Evolutionary conservation across 1,140 invertebrate genomes (phyloP).

Genomic region (Contarinia nasturtii): DNA sequence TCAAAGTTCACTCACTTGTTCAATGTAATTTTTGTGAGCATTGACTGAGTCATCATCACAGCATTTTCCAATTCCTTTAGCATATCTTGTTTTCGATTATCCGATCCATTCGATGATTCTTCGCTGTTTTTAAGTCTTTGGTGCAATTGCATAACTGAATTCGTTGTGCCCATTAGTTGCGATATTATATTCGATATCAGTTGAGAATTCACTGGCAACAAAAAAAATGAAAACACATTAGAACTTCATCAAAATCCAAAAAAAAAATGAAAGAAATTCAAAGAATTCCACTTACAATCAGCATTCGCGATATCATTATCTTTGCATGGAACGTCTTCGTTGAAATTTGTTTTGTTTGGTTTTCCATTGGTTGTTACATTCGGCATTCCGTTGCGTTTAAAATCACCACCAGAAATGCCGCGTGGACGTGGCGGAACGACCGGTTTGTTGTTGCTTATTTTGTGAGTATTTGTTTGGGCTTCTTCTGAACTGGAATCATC

Average conservation of each 20-base stretch:
- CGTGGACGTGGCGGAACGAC: constrained; percentile 36
- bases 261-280: neutral
- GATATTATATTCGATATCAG: constrained; percentile 21
- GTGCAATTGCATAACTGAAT: constrained; percentile 21
- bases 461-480: constrained; percentile 16
- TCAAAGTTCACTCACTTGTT: constrained; percentile 3
- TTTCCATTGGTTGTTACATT: neutral
- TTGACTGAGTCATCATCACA: constrained; percentile 26
- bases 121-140: constrained; percentile 18
- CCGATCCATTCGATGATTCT: constrained; percentile 6
- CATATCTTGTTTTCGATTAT: constrained; percentile 10
- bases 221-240: neutral
- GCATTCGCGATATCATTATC: constrained; percentile 3
- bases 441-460: constrained; percentile 27
- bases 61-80: constrained; percentile 30
- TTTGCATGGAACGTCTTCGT: neutral
- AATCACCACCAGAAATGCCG: constrained; percentile 20
- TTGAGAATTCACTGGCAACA: constrained; percentile 17
- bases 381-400: constrained; percentile 6
- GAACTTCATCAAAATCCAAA: neutral
- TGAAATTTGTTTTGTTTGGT: neutral
- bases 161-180: constrained; percentile 21
- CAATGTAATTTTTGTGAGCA: constrained; percentile 23
- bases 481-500: constrained; percentile 65
- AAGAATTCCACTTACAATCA: constrained; percentile 2